Percentiles rank a stretch among this genome's conserved stretches.
Evolutionary conservation across 1,140 invertebrate genomes (phyloP).

Genomic region (Leptinotarsa texana): DNA sequence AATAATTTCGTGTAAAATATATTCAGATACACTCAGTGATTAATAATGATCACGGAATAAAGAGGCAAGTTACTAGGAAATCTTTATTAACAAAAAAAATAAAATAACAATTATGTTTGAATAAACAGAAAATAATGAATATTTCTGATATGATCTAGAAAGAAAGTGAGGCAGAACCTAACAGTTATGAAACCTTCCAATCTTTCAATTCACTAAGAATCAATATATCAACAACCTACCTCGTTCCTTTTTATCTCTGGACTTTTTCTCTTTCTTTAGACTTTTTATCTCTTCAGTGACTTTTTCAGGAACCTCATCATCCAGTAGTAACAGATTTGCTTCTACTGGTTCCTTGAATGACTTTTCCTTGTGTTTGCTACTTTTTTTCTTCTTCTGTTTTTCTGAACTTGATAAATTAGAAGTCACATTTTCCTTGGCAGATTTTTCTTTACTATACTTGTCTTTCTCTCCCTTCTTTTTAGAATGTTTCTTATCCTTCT

Average conservation of each 20-base stretch:
- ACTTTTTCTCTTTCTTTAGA: constrained; percentile 54
- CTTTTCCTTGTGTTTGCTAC: constrained; percentile 50
- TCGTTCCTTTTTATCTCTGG: constrained; percentile 57
- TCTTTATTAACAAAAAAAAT: too few species aligned
- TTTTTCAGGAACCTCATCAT: constrained; percentile 38
- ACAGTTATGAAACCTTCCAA: too few species aligned
- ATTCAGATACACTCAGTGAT: too few species aligned
- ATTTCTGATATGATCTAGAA: constrained; percentile 17
- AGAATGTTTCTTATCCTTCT: constrained; percentile 52
- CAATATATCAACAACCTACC: constrained; percentile 40
- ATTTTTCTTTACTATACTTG: constrained; percentile 34
- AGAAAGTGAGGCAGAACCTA: not conserved
- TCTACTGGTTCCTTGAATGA: constrained; percentile 16
- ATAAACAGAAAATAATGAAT: not conserved
- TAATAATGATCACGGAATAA: too few species aligned
- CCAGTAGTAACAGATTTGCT: constrained; percentile 33
- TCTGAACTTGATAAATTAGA: constrained; percentile 16
- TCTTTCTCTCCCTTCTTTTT: constrained; percentile 53
- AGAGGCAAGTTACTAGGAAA: too few species aligned
- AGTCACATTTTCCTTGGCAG: constrained; percentile 33
- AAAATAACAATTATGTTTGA: too few species aligned
- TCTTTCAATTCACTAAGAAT: too few species aligned
- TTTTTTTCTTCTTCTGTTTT: constrained; percentile 52
- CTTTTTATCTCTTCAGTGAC: constrained; percentile 51
- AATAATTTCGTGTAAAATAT: too few species aligned